Conservation (phyloP, 1,140 invertebrate species). For the Caligus rogercresseyi region DNA sequence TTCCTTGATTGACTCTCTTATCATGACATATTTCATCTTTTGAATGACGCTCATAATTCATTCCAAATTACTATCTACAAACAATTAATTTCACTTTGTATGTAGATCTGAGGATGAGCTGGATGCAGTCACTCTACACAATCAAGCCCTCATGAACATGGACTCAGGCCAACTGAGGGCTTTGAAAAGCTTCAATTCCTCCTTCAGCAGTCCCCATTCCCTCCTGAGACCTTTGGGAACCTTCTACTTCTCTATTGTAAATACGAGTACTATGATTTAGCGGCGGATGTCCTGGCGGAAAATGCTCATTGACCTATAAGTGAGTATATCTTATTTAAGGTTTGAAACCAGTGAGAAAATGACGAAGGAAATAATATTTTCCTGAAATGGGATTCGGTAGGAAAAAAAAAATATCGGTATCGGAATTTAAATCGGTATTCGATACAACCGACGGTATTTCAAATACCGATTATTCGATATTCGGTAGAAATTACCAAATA, state of each 20-base stretch:
- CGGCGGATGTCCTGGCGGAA: slow-evolving; percentile 93
- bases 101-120: slow-evolving; percentile 84
- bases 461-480: too few relatives aligned
- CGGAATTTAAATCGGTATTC: too few relatives aligned
- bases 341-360: not conserved
- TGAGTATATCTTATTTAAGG: slow-evolving; percentile 28
- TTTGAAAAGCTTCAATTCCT: slow-evolving; percentile 96
- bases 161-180: slow-evolving; percentile 67
- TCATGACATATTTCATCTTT: too few relatives aligned
- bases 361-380: not conserved
- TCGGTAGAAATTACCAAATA: too few relatives aligned
- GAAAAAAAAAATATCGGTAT: too few relatives aligned
- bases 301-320: slow-evolving; percentile 89
- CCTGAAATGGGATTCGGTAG: too few relatives aligned
- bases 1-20: too few relatives aligned
- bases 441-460: too few relatives aligned
- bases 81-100: too few relatives aligned
- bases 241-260: slow-evolving; percentile 85
- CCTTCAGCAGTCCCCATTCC: slow-evolving; percentile 85
- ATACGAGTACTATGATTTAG: slow-evolving; percentile 92
- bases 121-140: slow-evolving; percentile 93
- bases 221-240: slow-evolving; percentile 94
- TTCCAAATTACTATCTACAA: too few relatives aligned
- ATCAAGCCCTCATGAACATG: slow-evolving; percentile 80
- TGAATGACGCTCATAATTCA: too few relatives aligned